These are phyloP conservation scores for Nesometra sesokonis DNA, from an alignment of 35 echinoderm and acorn worm species.

Conservation along the genomic window DNA sequence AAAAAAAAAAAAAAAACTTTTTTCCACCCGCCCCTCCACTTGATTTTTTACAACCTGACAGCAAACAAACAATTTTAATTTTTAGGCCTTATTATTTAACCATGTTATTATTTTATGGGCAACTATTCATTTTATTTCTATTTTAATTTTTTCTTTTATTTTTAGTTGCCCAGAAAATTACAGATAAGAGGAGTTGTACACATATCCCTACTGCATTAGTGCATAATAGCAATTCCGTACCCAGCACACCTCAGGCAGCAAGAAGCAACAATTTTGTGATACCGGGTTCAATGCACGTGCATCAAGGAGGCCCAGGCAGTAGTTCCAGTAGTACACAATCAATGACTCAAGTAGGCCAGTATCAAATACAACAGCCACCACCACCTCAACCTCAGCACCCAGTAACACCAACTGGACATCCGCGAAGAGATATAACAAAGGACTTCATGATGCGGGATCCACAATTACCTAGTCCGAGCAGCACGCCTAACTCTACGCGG, in stretches of 20 bases:
- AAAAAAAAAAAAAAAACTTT: too few relatives aligned
- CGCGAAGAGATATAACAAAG: neutral
- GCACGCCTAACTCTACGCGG: slow-evolving; percentile 90
- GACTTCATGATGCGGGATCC: slow-evolving; percentile 26
- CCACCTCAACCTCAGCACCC: neutral
- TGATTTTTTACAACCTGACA: too few relatives aligned
- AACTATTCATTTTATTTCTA: too few relatives aligned
- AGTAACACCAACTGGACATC: neutral
- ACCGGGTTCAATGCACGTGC: neutral
- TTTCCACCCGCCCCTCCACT: too few relatives aligned
- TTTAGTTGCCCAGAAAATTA: slow-evolving; percentile 87
- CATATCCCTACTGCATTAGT: slow-evolving; percentile 47
- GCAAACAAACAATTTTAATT: too few relatives aligned
- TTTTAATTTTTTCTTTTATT: neutral
- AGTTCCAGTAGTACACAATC: neutral
- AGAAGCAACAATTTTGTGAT: slow-evolving; percentile 72
- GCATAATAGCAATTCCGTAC: slow-evolving; percentile 55
- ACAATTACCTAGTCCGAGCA: slow-evolving; percentile 77
- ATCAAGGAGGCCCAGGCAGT: neutral
- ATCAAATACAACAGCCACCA: neutral
- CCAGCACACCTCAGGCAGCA: slow-evolving; percentile 90
- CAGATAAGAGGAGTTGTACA: slow-evolving; percentile 68
- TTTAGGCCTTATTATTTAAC: too few relatives aligned
- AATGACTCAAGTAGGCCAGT: neutral
- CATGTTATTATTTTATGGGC: too few relatives aligned